A percentile compares a stretch with the other conserved stretches of the same genome.
These are phyloP conservation scores for Tarsius wallacei DNA, from an alignment of 2,797 vertebrate species.

Conservation along the genomic window DNA sequence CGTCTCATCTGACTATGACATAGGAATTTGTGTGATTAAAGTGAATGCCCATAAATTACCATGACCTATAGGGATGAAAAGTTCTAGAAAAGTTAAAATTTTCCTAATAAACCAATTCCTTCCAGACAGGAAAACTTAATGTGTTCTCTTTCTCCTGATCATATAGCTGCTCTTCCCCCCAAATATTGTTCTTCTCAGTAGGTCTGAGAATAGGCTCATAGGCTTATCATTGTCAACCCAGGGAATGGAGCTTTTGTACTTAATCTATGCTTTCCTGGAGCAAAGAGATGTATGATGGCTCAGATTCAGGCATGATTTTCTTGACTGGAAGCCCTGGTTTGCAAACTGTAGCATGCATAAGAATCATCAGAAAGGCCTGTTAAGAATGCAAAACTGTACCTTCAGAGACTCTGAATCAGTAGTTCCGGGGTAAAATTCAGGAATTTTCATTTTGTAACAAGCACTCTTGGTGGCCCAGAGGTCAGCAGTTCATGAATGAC, in stretches of 20 bases:
- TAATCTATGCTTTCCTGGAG: not conserved
- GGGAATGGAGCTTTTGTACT: not conserved
- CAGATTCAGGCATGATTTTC: not conserved
- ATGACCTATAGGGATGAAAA: constrained; percentile 32
- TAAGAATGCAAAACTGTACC: not conserved
- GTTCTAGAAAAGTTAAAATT: constrained; percentile 45
- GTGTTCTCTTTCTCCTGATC: not conserved
- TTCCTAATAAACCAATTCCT: constrained; percentile 58
- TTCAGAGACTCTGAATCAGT: not conserved
- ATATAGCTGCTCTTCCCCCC: not conserved
- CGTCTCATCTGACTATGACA: not conserved
- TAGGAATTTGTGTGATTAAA: constrained; percentile 37
- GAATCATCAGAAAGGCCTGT: not conserved
- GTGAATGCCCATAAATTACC: constrained; percentile 60
- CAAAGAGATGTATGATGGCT: not conserved
- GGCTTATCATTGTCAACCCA: not conserved
- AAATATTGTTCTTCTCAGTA: not conserved
- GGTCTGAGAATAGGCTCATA: not conserved
- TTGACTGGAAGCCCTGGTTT: not conserved
- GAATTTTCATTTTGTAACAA: constrained; percentile 24
- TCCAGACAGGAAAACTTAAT: not conserved
- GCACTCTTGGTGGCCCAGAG: not conserved
- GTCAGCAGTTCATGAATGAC: not conserved
- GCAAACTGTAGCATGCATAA: not conserved
- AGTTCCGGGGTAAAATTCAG: not conserved